Percentiles rank a stretch among this genome's conserved stretches.
Conservation (phyloP, 2,888 invertebrate genomes). For the Xanthorhoe spadicearia region DNA sequence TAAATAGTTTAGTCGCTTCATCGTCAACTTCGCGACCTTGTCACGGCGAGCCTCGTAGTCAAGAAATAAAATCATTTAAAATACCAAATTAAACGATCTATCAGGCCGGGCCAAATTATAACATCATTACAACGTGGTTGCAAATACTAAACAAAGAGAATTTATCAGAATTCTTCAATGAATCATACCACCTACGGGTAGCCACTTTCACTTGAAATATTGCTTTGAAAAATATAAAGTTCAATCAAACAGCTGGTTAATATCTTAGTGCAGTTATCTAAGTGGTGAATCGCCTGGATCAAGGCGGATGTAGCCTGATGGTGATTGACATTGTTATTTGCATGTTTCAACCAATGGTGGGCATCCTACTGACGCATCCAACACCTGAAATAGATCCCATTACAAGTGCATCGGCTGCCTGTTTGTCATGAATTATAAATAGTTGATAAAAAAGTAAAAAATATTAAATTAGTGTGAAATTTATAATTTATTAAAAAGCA, state of each 20-base stretch:
- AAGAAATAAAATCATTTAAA: too few relatives aligned
- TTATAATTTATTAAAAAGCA: too few relatives aligned
- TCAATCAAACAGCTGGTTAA: not conserved
- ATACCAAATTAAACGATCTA: too few relatives aligned
- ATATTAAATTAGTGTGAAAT: too few relatives aligned
- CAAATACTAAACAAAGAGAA: not conserved
- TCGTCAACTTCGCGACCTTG: too few relatives aligned
- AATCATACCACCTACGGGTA: too few relatives aligned
- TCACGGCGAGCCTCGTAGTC: too few relatives aligned
- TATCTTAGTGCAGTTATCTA: slow-evolving; percentile 25
- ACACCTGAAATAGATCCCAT: slow-evolving; percentile 8
- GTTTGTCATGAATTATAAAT: not conserved
- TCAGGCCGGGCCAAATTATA: too few relatives aligned
- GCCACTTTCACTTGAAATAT: too few relatives aligned
- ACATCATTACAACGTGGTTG: too few relatives aligned
- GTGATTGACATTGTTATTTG: slow-evolving; percentile 32
- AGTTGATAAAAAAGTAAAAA: too few relatives aligned
- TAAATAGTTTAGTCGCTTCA: too few relatives aligned
- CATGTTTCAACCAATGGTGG: slow-evolving; percentile 9
- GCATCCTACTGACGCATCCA: slow-evolving; percentile 17
- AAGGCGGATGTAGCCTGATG: slow-evolving; percentile 51
- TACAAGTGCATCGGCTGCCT: not conserved
- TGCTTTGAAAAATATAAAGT: not conserved
- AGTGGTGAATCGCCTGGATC: slow-evolving; percentile 67
- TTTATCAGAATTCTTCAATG: not conserved